Percentiles rank a stretch among this genome's conserved stretches.
phyloP scores from a whole-genome alignment of 2,888 invertebrate genomes.

The Diachrysia chrysitis region DNA sequence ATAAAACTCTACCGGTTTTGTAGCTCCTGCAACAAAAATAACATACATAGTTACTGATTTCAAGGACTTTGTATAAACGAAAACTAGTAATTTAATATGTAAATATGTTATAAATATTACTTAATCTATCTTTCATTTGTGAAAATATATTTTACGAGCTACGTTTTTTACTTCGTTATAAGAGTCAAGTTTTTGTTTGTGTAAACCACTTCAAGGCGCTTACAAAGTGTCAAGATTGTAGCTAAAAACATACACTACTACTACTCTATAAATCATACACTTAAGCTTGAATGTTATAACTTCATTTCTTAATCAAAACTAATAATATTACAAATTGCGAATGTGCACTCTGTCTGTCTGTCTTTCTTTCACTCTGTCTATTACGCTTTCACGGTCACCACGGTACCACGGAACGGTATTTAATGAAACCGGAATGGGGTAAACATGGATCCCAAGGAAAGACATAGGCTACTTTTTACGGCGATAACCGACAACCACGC shows the following conservation, averaged over 20 bases:
- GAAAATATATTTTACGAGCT: neutral
- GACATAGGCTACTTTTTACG: too few species aligned
- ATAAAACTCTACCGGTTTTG: conserved; percentile 39
- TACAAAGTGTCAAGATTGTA: neutral
- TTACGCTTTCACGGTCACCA: too few species aligned
- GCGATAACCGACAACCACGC: too few species aligned
- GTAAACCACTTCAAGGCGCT: neutral
- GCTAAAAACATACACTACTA: neutral
- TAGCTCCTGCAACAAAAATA: conserved; percentile 37
- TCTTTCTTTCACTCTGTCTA: too few species aligned
- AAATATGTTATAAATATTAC: conserved; percentile 20
- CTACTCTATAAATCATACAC: too few species aligned
- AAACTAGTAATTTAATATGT: conserved; percentile 13
- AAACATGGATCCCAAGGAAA: too few species aligned
- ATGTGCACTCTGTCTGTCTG: too few species aligned
- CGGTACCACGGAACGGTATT: too few species aligned
- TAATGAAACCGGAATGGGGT: too few species aligned
- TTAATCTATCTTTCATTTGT: conserved; percentile 13
- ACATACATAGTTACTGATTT: conserved; percentile 28
- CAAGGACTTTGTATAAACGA: conserved; percentile 1
- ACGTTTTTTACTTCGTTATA: neutral
- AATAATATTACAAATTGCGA: too few species aligned
- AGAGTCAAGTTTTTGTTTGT: neutral
- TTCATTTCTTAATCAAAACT: too few species aligned
- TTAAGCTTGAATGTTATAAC: too few species aligned